These are phyloP conservation scores for Malacoraja senta DNA, from an alignment of 2,797 vertebrate species.

Conservation along the genomic window DNA sequence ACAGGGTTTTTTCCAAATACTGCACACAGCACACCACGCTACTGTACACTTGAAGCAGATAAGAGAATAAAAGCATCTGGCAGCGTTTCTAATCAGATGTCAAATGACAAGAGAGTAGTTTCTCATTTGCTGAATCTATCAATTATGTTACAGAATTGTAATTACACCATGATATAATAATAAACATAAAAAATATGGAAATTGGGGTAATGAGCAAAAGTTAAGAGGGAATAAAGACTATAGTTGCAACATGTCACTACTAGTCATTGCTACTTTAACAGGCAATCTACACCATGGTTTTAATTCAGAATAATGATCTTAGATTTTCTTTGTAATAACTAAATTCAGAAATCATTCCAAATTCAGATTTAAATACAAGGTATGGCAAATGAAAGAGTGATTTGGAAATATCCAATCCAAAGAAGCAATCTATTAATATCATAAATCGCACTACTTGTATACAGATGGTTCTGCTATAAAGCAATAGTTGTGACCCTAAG, in stretches of 20 bases:
- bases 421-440: slow-evolving; percentile 4
- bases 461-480: too few relatives aligned
- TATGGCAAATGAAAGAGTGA: not conserved
- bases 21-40: too few relatives aligned
- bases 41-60: not conserved
- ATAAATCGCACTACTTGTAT: not conserved
- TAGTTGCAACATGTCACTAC: not conserved
- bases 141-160: not conserved
- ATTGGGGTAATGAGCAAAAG: not conserved
- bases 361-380: not conserved
- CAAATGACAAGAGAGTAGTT: not conserved
- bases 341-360: not conserved
- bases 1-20: too few relatives aligned
- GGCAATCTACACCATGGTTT: not conserved
- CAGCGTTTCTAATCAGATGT: not conserved
- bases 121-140: not conserved
- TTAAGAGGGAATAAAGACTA: not conserved
- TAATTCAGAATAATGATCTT: not conserved
- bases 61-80: not conserved
- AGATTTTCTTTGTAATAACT: not conserved
- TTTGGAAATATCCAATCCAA: not conserved
- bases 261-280: not conserved
- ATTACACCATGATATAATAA: not conserved
- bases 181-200: not conserved
- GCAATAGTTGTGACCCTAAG: too few relatives aligned